Percentiles rank a stretch among this genome's conserved stretches.
Evolutionary conservation across 2,888 invertebrate genomes (phyloP).

Genomic region (Dorcus parallelipipedus): DNA sequence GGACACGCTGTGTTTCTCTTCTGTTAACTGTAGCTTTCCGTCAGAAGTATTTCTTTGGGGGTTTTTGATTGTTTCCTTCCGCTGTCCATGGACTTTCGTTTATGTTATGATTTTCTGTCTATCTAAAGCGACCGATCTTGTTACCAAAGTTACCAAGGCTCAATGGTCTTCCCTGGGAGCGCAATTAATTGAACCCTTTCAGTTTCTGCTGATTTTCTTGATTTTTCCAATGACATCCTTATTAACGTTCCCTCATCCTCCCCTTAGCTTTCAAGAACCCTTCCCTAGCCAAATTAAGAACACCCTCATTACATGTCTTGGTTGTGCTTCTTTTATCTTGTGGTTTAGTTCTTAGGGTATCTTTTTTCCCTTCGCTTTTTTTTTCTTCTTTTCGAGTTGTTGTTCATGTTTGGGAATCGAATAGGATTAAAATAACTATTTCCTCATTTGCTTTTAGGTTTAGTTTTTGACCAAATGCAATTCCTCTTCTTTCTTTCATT

Average conservation of each 20-base stretch:
- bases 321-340: too few relatives aligned
- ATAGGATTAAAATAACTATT: too few relatives aligned
- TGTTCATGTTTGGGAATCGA: too few relatives aligned
- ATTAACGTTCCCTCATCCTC: constrained; percentile 49
- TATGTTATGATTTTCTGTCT: constrained; percentile 60
- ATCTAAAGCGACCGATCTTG: too few relatives aligned
- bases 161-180: constrained; percentile 40
- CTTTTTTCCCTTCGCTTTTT: too few relatives aligned
- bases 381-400: too few relatives aligned
- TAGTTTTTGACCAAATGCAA: too few relatives aligned
- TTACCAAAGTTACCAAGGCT: constrained; percentile 57
- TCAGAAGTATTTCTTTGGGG: constrained; percentile 56
- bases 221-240: constrained; percentile 55
- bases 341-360: too few relatives aligned
- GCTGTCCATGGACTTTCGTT: constrained; percentile 50
- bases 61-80: constrained; percentile 53
- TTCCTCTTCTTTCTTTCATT: too few relatives aligned
- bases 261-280: constrained; percentile 54
- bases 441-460: too few relatives aligned
- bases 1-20: constrained; percentile 54
- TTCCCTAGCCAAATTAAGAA: constrained; percentile 49
- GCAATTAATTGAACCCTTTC: constrained; percentile 56
- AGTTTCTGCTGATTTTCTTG: constrained; percentile 54
- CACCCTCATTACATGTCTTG: constrained; percentile 29
- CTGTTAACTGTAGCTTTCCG: constrained; percentile 58